Conservation (phyloP, 2,888 invertebrate species). For the Eubasilissa splendida region DNA sequence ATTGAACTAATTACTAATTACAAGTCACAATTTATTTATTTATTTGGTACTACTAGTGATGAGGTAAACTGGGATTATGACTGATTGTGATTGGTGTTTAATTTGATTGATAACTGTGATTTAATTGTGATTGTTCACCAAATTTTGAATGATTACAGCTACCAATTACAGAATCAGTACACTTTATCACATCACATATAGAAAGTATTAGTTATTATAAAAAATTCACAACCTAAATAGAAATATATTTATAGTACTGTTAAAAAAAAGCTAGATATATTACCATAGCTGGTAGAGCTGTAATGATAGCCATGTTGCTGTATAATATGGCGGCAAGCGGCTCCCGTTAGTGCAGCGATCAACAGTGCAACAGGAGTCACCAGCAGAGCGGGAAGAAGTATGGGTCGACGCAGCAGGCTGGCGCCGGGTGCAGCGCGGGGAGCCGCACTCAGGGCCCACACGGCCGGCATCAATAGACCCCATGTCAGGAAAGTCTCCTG, state of each 20-base stretch:
- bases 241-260: neutral
- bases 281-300: slow-evolving; percentile 89
- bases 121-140: too few relatives aligned
- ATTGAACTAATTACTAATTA: too few relatives aligned
- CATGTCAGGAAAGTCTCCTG: slow-evolving; percentile 92
- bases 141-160: too few relatives aligned
- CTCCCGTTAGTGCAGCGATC: slow-evolving; percentile 85
- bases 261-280: neutral
- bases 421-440: neutral
- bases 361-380: slow-evolving; percentile 84
- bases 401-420: slow-evolving; percentile 40
- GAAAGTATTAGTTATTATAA: too few relatives aligned
- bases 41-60: too few relatives aligned
- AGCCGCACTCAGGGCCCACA: slow-evolving; percentile 65
- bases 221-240: too few relatives aligned
- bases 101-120: too few relatives aligned
- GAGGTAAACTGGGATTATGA: too few relatives aligned
- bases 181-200: too few relatives aligned
- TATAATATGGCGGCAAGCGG: slow-evolving; percentile 86
- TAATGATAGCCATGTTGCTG: slow-evolving; percentile 82
- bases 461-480: slow-evolving; percentile 87
- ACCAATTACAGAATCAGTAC: too few relatives aligned
- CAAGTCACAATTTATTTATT: too few relatives aligned
- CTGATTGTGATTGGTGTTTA: too few relatives aligned
- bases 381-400: slow-evolving; percentile 79